Conservation (phyloP, 2,113 vertebrate species). For the Ia io region DNA sequence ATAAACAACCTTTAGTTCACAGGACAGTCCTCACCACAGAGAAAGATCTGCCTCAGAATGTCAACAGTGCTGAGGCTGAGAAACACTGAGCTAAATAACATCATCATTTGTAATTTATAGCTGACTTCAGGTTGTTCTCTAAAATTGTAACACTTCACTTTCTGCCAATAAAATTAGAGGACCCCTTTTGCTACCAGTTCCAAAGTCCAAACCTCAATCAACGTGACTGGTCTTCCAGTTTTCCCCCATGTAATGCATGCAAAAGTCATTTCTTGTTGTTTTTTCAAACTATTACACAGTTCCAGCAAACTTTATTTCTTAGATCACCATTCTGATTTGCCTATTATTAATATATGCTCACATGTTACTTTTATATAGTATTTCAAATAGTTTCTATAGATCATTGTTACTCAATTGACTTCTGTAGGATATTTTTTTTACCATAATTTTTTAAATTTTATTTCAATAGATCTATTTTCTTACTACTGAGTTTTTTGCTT, state of each 20-base stretch:
- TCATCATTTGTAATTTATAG: background rate
- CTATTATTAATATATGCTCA: background rate
- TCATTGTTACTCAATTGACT: background rate
- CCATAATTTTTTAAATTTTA: background rate
- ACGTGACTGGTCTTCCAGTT: accelerated
- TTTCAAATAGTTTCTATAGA: background rate
- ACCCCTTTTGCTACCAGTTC: background rate
- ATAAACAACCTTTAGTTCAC: background rate
- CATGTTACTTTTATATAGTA: background rate
- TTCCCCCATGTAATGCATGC: background rate
- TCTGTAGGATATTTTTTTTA: background rate
- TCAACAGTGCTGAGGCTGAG: background rate
- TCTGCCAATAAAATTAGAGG: background rate
- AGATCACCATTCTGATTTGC: background rate
- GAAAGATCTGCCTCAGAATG: background rate
- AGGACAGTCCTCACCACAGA: background rate
- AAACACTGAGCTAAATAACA: background rate
- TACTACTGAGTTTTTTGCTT: background rate
- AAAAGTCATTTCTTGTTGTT: background rate
- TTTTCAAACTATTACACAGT: background rate
- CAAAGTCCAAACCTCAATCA: background rate
- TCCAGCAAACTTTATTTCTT: background rate
- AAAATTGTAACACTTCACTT: background rate
- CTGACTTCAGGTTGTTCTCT: background rate
- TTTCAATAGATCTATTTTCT: background rate